A percentile compares a stretch with the other conserved stretches of the same genome.
phyloP scores from a whole-genome alignment of 2,888 invertebrate species.

The Eilema sororculum region DNA sequence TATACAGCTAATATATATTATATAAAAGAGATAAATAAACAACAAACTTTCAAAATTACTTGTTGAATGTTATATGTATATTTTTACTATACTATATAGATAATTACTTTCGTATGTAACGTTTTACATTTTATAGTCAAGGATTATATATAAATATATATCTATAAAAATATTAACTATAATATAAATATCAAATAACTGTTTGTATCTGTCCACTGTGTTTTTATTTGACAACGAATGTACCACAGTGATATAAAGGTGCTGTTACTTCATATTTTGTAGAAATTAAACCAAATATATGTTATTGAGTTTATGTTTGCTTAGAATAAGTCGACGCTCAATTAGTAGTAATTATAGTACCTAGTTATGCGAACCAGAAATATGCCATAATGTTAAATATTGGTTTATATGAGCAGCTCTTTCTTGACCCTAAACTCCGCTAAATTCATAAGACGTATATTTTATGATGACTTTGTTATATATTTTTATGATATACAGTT shows the following conservation, averaged over 20 bases:
- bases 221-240: conserved; percentile 65
- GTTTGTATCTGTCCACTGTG: conserved; percentile 23
- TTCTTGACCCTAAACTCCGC: neutral
- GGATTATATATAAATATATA: neutral
- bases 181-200: neutral
- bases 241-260: conserved; percentile 76
- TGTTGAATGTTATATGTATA: neutral
- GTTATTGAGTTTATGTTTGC: conserved; percentile 61
- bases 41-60: neutral
- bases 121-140: neutral
- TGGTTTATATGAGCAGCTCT: conserved; percentile 39
- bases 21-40: neutral
- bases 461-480: conserved; percentile 1
- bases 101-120: neutral
- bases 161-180: neutral
- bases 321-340: conserved; percentile 69
- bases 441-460: conserved; percentile 2
- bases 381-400: conserved; percentile 70
- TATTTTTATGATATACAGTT: neutral
- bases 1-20: neutral
- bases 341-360: conserved; percentile 59
- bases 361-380: conserved; percentile 52
- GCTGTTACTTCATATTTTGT: conserved; percentile 76
- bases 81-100: neutral
- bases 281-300: conserved; percentile 81